A percentile compares a stretch with the other conserved stretches of the same genome.
Evolutionary conservation across 2,113 vertebrate species (phyloP).

Genomic region (Seriola rivoliana): DNA sequence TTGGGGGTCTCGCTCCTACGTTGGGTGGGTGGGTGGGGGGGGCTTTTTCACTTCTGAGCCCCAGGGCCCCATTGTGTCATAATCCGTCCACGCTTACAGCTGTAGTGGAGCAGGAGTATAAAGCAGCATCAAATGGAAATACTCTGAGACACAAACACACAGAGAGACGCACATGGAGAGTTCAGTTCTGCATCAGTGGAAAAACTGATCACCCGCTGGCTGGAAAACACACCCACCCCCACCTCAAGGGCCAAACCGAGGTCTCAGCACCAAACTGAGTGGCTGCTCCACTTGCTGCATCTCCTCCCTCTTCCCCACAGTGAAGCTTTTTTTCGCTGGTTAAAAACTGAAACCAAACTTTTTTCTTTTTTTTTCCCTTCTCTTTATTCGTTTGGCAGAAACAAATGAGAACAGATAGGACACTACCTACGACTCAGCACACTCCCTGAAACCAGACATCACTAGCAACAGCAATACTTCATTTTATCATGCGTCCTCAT

Average conservation of each 20-base stretch:
- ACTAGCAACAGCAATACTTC: constrained; percentile 69
- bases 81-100: background rate
- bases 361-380: constrained; percentile 23
- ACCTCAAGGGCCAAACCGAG: constrained; percentile 61
- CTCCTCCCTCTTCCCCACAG: constrained; percentile 32
- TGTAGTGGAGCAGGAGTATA: background rate
- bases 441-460: constrained; percentile 74
- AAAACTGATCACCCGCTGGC: constrained; percentile 71
- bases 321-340: constrained; percentile 17
- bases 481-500: constrained; percentile 44
- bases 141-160: background rate
- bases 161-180: constrained; percentile 24
- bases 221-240: constrained; percentile 64
- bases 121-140: background rate
- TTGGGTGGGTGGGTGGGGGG: too few species aligned
- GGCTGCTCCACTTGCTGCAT: constrained; percentile 54
- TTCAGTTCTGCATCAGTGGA: constrained; percentile 71
- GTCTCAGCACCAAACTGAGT: constrained; percentile 44
- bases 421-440: constrained; percentile 52
- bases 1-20: too few species aligned
- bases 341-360: constrained; percentile 33
- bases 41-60: too few species aligned
- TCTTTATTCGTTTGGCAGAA: constrained; percentile 84
- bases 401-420: constrained; percentile 63
- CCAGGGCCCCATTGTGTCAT: background rate